Evolutionary conservation across 2,888 invertebrate species (phyloP).

Genomic region (Pyrrhosoma nymphula): DNA sequence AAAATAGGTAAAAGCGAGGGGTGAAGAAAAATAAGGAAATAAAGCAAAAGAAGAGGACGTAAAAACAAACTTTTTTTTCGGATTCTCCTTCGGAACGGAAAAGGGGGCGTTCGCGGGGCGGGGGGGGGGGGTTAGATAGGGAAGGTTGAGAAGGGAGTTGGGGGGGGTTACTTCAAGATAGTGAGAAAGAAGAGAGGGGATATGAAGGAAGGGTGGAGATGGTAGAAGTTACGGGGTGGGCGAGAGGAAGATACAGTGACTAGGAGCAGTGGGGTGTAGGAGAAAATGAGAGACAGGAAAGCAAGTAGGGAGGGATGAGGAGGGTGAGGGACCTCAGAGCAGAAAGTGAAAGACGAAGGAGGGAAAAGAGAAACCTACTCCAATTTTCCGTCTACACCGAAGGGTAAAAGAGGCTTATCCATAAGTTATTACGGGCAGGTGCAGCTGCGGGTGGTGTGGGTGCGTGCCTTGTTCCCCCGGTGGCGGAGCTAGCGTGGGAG

Average conservation of each 20-base stretch:
- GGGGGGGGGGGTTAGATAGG: not conserved
- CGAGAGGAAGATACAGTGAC: not conserved
- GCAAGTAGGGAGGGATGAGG: not conserved
- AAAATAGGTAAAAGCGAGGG: too few relatives aligned
- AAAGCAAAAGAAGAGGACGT: not conserved
- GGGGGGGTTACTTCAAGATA: not conserved
- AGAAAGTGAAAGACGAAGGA: not conserved
- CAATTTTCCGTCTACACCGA: constrained; percentile 59
- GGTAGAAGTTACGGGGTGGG: not conserved
- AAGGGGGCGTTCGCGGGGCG: not conserved
- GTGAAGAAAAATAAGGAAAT: not conserved
- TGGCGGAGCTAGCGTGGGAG: not conserved
- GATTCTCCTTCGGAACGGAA: not conserved
- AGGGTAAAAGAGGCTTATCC: constrained; percentile 44
- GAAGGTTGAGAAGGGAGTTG: not conserved
- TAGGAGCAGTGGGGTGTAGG: too few relatives aligned
- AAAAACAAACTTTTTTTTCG: not conserved
- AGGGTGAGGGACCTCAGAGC: not conserved
- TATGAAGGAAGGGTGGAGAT: not conserved
- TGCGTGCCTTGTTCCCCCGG: not conserved
- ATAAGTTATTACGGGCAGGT: constrained; percentile 66
- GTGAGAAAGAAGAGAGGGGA: not conserved
- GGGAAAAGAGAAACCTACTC: constrained; percentile 18
- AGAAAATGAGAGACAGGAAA: too few relatives aligned
- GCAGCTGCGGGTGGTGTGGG: constrained; percentile 28